Conservation (phyloP, 2,888 invertebrate species). For the Protula sp. region DNA sequence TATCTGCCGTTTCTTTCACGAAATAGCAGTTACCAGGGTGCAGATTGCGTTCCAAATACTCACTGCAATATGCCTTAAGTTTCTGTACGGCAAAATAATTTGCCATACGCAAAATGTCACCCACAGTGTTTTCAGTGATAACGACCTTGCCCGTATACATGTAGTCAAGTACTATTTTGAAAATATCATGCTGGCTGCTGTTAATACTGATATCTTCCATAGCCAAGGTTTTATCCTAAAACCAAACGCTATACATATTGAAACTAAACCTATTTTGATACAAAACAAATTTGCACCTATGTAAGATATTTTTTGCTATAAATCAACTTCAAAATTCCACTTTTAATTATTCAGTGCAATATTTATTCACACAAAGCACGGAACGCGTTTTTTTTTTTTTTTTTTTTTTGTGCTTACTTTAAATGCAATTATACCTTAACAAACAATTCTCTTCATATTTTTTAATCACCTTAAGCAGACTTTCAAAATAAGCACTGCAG, state of each 20-base stretch:
- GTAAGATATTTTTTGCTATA: too few species aligned
- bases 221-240: too few species aligned
- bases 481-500: not conserved
- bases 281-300: too few species aligned
- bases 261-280: too few species aligned
- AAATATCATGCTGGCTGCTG: slow-evolving; percentile 58
- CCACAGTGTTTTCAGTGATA: slow-evolving; percentile 61
- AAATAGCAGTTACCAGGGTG: slow-evolving; percentile 63
- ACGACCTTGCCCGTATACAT: slow-evolving; percentile 65
- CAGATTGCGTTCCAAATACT: slow-evolving; percentile 62
- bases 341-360: too few species aligned
- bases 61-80: slow-evolving; percentile 63
- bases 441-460: too few species aligned
- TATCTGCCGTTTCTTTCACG: slow-evolving; percentile 61
- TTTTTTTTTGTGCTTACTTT: too few species aligned
- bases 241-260: too few species aligned
- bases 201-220: slow-evolving; percentile 4
- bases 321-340: too few species aligned
- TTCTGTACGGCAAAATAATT: slow-evolving; percentile 62
- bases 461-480: not conserved
- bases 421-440: too few species aligned
- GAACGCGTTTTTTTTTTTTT: too few species aligned
- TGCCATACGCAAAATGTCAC: slow-evolving; percentile 62
- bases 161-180: slow-evolving; percentile 61
- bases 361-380: too few species aligned